Evolutionary conservation across 2,888 invertebrate species (phyloP).

Genomic region (Calliopum simillimum): DNA sequence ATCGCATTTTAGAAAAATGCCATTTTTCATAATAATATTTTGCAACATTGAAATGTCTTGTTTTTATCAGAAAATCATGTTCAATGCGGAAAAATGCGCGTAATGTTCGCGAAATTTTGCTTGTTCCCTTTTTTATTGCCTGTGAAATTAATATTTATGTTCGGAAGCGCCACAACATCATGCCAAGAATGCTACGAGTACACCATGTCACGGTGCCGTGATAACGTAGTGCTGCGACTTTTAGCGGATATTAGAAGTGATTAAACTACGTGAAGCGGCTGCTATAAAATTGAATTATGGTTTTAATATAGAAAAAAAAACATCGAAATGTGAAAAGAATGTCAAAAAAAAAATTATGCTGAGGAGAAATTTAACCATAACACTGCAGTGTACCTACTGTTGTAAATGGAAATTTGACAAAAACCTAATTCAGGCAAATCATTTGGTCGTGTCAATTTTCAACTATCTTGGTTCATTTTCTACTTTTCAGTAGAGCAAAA

Average conservation of each 20-base stretch:
- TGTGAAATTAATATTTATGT: conserved; percentile 68
- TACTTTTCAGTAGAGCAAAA: no score
- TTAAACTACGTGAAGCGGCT: conserved; percentile 64
- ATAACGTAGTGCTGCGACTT: conserved; percentile 16
- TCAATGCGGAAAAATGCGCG: conserved; percentile 35
- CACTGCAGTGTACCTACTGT: no score
- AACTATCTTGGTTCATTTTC: no score
- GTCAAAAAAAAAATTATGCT: no score
- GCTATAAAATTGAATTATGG: conserved; percentile 66
- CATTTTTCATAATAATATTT: conserved; percentile 37
- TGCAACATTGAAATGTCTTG: conserved; percentile 38
- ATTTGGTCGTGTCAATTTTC: no score
- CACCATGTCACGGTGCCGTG: conserved; percentile 9
- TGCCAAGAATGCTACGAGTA: no score
- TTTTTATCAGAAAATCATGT: conserved; percentile 37
- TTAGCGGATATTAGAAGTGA: conserved; percentile 60
- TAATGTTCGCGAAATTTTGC: conserved; percentile 50
- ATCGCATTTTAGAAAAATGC: neutral
- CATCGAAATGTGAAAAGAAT: conserved; percentile 36
- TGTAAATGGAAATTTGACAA: no score
- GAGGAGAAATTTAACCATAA: no score
- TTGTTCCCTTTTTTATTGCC: conserved; percentile 64
- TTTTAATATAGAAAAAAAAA: conserved; percentile 51
- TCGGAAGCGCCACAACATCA: conserved; percentile 43
- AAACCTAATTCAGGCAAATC: no score